These are phyloP conservation scores for Ryuthela nishihirai DNA, from an alignment of 2,888 invertebrate genomes.

Conservation along the genomic window DNA sequence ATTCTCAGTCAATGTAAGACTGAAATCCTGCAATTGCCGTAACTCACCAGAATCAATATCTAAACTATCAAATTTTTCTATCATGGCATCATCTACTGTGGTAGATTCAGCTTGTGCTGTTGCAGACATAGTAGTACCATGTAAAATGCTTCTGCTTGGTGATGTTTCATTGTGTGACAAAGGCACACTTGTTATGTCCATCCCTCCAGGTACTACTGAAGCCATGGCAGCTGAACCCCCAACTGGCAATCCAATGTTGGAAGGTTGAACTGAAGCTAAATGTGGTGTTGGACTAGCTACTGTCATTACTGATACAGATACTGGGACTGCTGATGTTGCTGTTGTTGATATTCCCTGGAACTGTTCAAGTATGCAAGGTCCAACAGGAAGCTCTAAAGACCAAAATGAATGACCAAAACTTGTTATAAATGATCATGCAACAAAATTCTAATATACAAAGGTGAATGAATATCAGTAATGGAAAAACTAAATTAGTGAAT, in stretches of 20 bases:
- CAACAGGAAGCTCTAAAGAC: too few species aligned
- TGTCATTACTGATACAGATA: too few species aligned
- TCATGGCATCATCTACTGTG: constrained; percentile 27
- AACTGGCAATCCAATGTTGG: too few species aligned
- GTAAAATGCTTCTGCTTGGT: constrained; percentile 17
- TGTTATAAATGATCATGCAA: too few species aligned
- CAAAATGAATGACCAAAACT: too few species aligned
- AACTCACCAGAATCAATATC: constrained; percentile 32
- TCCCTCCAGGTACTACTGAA: background rate
- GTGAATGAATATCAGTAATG: too few species aligned
- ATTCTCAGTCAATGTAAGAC: constrained; percentile 21
- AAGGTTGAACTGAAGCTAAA: too few species aligned
- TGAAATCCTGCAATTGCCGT: constrained; percentile 15
- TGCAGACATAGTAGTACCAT: constrained; percentile 13
- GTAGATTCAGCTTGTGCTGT: constrained; percentile 2
- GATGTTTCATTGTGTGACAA: too few species aligned
- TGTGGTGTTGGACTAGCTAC: too few species aligned
- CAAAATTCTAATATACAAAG: too few species aligned
- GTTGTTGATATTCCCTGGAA: background rate
- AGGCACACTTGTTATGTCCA: too few species aligned
- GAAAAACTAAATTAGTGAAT: too few species aligned
- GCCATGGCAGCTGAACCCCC: constrained; percentile 10
- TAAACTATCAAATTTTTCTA: constrained; percentile 39
- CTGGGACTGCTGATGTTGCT: background rate
- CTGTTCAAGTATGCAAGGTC: background rate